Evolutionary conservation across 2,888 invertebrate genomes (phyloP), one percentile per base, ranked within the genome.

Genomic region (Lasioglossum lativentre): DNA sequence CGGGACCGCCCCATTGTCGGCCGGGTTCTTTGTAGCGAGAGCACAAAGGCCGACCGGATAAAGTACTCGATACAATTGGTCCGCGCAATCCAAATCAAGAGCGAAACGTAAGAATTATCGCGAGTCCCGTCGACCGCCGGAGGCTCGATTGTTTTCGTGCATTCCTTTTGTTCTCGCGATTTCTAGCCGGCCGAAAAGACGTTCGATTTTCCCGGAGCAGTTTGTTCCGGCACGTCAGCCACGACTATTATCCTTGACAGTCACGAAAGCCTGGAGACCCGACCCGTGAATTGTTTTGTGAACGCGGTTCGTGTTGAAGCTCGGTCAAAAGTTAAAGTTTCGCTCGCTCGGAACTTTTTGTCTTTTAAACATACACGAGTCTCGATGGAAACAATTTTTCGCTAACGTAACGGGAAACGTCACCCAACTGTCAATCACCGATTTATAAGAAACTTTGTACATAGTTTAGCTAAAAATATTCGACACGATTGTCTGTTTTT

Each of bases 21-120:
- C 23, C 42, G 23, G 66, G 34, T 72, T 56, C 71, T 71, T 86
- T 90, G 89, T 90, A 19, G n/a, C 42, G 34, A 68, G 52, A 68
- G 52, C 42, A 90, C 82, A 88, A 90, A 87, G 82, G 90, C 42
- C 66, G 74, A 63, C 45, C 75, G 71, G 86, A 88, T 89, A 87
- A 89, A 90, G 75, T 71, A 83, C 78, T 83, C 83, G 83, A 88
- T 89, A 86, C 78, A 83, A 73, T 86, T 83, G 75, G 59, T 45
- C 68, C 80, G 47, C 45, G 59, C 84, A 75, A 85, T 84, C 79
- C 80, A 80, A 83, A 83, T 81, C 77, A 79, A 83, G 52, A 63
- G 12, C 12, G 73, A 42, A 66, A 74, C 78, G 70, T 70, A 85
- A 80, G 75, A 82, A 82, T 78, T 74, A 88, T 86, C 75, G 73